A percentile compares a stretch with the other conserved stretches of the same genome.
Conservation (phyloP, 2,888 invertebrate genomes). For the Eueremaeus valkanovi region DNA sequence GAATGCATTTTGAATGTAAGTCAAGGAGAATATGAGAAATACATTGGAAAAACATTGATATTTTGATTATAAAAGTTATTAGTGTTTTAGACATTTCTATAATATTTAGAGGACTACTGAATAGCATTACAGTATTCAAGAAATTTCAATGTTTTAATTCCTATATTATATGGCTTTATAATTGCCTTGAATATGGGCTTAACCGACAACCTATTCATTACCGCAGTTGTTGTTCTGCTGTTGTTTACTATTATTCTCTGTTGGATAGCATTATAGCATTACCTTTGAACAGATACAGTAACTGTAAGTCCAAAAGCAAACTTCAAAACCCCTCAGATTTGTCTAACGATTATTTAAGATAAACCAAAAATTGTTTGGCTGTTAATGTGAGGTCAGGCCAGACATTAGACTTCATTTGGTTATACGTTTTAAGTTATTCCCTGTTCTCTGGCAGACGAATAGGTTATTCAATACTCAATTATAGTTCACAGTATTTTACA, state of each 20-base stretch:
- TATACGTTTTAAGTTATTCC: too few relatives aligned
- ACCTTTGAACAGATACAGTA: too few relatives aligned
- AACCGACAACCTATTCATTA: background rate
- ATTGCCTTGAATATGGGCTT: constrained; percentile 26
- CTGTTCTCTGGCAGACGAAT: too few relatives aligned
- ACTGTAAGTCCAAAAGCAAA: background rate
- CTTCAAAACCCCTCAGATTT: background rate
- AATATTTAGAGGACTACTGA: background rate
- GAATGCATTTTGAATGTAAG: constrained; percentile 10
- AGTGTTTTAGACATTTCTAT: background rate
- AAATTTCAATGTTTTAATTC: background rate
- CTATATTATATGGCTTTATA: background rate
- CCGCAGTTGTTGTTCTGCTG: background rate
- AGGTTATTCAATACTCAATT: too few relatives aligned
- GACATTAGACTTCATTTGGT: too few relatives aligned
- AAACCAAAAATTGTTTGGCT: too few relatives aligned
- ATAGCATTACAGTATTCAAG: background rate
- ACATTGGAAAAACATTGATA: background rate
- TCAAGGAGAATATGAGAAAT: constrained; percentile 9
- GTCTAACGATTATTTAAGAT: constrained; percentile 2
- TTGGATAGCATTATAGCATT: too few relatives aligned
- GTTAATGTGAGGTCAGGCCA: too few relatives aligned
- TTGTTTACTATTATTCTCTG: background rate
- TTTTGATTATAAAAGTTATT: background rate
- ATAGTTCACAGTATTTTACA: too few relatives aligned